Evolutionary conservation across 2,113 vertebrate species (phyloP).

Genomic region (Ancistrus triradiatus): DNA sequence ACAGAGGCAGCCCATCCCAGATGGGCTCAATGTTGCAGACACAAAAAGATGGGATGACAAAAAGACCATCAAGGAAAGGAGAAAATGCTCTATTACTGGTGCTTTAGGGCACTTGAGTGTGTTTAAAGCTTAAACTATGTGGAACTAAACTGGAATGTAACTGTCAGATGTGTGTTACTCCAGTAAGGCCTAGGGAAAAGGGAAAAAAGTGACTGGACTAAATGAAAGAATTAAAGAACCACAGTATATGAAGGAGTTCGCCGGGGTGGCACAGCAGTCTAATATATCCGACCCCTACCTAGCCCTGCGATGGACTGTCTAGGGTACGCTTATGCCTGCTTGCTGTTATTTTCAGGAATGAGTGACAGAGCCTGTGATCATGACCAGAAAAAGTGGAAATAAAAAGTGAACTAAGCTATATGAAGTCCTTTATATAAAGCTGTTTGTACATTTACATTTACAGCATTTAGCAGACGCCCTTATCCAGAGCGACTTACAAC

Average conservation of each 20-base stretch:
- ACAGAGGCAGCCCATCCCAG: conserved; percentile 47
- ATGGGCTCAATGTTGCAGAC: conserved; percentile 51
- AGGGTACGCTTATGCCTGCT: no score
- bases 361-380: no score
- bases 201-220: not conserved
- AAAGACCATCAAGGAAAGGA: not conserved
- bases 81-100: conserved; percentile 13
- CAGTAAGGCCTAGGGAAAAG: not conserved
- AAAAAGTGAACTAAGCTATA: no score
- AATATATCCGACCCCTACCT: no score
- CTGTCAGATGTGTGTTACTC: not conserved
- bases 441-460: no score
- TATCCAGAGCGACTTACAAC: no score
- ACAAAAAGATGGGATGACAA: conserved; percentile 36
- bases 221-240: not conserved
- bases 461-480: no score
- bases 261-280: no score
- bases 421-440: no score
- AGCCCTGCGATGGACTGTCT: no score
- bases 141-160: conserved; percentile 9
- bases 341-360: no score
- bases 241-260: not conserved
- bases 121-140: conserved; percentile 3
- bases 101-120: conserved; percentile 6
- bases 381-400: no score